Percentiles rank a stretch among this genome's conserved stretches.
Conservation (phyloP, 2,113 vertebrate genomes). For the Neodon shergylaensis region DNA sequence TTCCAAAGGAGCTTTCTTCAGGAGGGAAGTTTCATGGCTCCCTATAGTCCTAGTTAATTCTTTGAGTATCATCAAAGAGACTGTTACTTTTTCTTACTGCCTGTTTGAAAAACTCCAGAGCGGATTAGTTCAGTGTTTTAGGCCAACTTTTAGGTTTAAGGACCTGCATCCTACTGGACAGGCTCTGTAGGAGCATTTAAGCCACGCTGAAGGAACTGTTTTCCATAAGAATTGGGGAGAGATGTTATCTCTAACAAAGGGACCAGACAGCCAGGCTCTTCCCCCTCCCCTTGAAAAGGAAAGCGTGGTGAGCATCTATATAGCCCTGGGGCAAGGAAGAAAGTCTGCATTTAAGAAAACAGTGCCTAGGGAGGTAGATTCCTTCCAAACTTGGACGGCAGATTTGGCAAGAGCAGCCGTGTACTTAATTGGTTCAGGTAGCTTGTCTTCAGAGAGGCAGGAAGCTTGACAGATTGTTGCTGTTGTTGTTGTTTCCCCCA, state of each 20-base stretch:
- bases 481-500: neutral
- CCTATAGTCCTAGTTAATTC: neutral
- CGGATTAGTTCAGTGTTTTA: neutral
- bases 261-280: neutral
- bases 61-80: neutral
- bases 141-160: neutral
- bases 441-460: conserved; percentile 34
- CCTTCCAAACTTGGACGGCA: neutral
- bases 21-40: neutral
- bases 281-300: neutral
- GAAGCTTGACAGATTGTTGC: neutral
- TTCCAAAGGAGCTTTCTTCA: conserved; percentile 9
- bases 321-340: neutral
- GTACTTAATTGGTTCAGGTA: neutral
- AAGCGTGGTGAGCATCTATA: neutral
- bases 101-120: conserved; percentile 3
- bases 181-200: neutral
- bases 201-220: neutral
- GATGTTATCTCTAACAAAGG: neutral
- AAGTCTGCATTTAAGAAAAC: conserved; percentile 33
- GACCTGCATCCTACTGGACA: neutral
- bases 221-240: neutral
- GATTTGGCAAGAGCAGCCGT: conserved; percentile 4
- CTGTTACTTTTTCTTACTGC: neutral
- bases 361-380: neutral